These are phyloP conservation scores for Cariama cristata DNA, from an alignment of 2,113 vertebrate genomes.

Conservation along the genomic window DNA sequence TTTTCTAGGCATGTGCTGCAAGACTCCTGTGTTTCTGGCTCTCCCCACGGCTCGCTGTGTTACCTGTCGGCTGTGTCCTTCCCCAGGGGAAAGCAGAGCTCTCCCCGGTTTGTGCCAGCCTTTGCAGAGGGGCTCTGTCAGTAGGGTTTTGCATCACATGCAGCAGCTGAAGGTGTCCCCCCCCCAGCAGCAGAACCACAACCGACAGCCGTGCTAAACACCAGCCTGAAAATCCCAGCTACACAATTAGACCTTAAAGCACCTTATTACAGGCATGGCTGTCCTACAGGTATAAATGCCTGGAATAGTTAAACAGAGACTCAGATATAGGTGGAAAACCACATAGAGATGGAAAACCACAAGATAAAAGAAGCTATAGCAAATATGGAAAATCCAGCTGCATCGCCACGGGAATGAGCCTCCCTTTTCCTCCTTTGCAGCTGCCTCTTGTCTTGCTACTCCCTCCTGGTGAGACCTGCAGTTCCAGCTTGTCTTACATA, in stretches of 20 bases:
- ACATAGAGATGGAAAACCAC: neutral
- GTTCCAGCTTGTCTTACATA: neutral
- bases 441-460: neutral
- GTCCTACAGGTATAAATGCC: neutral
- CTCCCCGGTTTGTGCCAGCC: neutral
- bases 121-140: neutral
- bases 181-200: neutral
- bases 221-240: neutral
- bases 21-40: neutral
- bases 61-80: neutral
- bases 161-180: neutral
- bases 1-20: neutral
- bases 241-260: neutral
- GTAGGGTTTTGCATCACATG: neutral
- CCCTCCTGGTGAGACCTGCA: neutral
- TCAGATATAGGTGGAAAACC: neutral
- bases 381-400: neutral
- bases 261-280: neutral
- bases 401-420: neutral
- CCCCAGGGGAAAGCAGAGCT: neutral
- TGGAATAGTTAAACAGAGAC: accelerated
- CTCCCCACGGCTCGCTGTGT: neutral
- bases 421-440: neutral
- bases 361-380: neutral
- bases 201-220: neutral